Conservation (phyloP, 2,888 invertebrate species). For the Acronicta psi region DNA sequence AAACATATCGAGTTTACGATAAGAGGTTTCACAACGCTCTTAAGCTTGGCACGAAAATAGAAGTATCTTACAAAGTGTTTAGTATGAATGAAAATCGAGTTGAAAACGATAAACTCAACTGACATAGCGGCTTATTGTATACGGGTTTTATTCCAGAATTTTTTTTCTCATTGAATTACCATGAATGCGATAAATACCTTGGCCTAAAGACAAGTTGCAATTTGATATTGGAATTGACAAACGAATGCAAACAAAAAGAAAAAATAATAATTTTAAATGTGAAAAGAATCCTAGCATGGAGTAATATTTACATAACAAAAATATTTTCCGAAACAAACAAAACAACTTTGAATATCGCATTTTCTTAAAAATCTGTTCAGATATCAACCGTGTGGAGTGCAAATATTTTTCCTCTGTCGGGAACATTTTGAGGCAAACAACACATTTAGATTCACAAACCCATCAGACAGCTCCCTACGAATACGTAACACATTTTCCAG, state of each 20-base stretch:
- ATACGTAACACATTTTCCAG: constrained; percentile 37
- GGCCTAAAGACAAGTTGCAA: too few species aligned
- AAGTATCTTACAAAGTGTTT: constrained; percentile 4
- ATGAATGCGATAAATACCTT: too few species aligned
- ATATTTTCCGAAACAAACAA: not conserved
- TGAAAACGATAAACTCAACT: too few species aligned
- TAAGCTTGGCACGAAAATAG: constrained; percentile 14
- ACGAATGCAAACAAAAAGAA: too few species aligned
- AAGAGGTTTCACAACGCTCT: constrained; percentile 9
- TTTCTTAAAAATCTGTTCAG: not conserved
- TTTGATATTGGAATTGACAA: too few species aligned
- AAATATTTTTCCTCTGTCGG: not conserved
- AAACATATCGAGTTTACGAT: constrained; percentile 51
- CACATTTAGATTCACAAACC: constrained; percentile 34
- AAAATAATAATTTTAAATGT: too few species aligned
- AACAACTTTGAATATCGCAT: not conserved
- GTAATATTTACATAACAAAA: not conserved
- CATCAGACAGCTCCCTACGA: constrained; percentile 19
- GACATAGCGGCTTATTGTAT: too few species aligned
- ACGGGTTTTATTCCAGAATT: too few species aligned
- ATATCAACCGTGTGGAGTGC: not conserved
- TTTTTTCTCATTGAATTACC: too few species aligned
- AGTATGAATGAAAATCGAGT: not conserved
- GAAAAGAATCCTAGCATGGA: not conserved
- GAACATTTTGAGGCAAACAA: constrained; percentile 6